phyloP scores from a whole-genome alignment of 2,113 vertebrate species.

The Ursus arctos region DNA sequence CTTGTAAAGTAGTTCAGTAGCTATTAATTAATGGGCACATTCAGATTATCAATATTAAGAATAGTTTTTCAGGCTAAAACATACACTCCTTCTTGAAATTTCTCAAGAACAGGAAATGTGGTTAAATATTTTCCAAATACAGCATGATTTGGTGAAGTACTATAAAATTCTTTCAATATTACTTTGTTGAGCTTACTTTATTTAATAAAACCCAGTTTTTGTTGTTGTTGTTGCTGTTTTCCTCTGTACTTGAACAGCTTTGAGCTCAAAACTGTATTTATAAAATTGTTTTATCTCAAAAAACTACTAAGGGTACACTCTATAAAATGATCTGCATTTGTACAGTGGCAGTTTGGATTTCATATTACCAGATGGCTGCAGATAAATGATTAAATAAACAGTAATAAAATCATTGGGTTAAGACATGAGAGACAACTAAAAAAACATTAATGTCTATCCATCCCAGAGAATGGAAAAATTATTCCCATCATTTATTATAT shows the following conservation, averaged over 20 bases:
- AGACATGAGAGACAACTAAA: slow-evolving; percentile 26
- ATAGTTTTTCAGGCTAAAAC: background rate
- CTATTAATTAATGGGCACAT: background rate
- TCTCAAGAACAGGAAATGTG: background rate
- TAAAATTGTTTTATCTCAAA: slow-evolving; percentile 29
- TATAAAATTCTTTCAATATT: slow-evolving; percentile 17
- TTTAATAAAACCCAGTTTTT: background rate
- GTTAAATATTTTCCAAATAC: slow-evolving; percentile 50
- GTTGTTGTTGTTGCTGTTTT: background rate
- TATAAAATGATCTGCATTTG: background rate
- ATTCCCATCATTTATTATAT: slow-evolving; percentile 35
- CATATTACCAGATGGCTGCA: background rate
- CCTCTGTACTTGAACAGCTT: background rate
- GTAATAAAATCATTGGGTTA: slow-evolving; percentile 20
- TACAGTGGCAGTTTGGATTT: background rate
- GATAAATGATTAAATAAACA: slow-evolving; percentile 55
- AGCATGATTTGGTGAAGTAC: background rate
- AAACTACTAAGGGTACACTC: background rate
- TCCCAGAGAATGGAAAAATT: background rate
- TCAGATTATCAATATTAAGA: background rate
- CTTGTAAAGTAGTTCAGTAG: background rate
- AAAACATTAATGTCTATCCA: slow-evolving; percentile 34
- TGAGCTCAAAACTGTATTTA: slow-evolving; percentile 26
- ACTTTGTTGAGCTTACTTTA: background rate
- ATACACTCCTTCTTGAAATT: background rate